A percentile compares a stretch with the other conserved stretches of the same genome.
Evolutionary conservation across 2,797 vertebrate species (phyloP).

Genomic region (Enteromius radiatus): DNA sequence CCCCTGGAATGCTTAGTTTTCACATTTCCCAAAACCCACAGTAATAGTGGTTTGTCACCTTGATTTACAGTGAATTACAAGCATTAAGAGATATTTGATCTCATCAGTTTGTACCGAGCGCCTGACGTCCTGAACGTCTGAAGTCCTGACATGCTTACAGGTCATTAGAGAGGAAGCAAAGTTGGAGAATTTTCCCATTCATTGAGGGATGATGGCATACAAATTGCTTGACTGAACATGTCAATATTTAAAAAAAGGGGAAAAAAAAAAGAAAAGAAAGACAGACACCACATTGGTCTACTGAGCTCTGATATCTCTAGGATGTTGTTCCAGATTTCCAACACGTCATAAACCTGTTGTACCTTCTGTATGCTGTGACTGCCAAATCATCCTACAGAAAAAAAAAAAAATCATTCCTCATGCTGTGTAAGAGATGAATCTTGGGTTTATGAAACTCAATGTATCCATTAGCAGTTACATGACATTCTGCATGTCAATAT

Average conservation of each 20-base stretch:
- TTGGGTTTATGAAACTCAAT: slow-evolving; percentile 11
- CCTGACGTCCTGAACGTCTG: slow-evolving; percentile 25
- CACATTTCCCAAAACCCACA: slow-evolving; percentile 58
- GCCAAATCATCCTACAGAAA: slow-evolving; percentile 32
- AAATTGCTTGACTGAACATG: slow-evolving; percentile 44
- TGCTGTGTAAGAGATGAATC: slow-evolving; percentile 34
- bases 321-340: slow-evolving; percentile 35
- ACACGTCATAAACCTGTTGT: slow-evolving; percentile 41
- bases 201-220: slow-evolving; percentile 19
- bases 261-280: neutral
- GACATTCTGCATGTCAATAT: slow-evolving; percentile 47
- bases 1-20: slow-evolving; percentile 45
- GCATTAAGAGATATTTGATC: slow-evolving; percentile 54
- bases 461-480: slow-evolving; percentile 33
- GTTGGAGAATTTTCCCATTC: slow-evolving; percentile 25
- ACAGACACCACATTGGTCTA: slow-evolving; percentile 23
- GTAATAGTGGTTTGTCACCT: slow-evolving; percentile 48
- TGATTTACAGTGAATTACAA: slow-evolving; percentile 56
- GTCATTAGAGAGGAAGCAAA: slow-evolving; percentile 37
- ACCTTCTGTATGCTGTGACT: slow-evolving; percentile 17
- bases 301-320: slow-evolving; percentile 18
- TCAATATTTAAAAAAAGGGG: slow-evolving; percentile 1
- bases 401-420: neutral
- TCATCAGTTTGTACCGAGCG: slow-evolving; percentile 24
- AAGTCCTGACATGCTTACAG: slow-evolving; percentile 36